These are phyloP conservation scores for Pangasius krempfi DNA, from an alignment of 2,797 vertebrate genomes.

Conservation along the genomic window DNA sequence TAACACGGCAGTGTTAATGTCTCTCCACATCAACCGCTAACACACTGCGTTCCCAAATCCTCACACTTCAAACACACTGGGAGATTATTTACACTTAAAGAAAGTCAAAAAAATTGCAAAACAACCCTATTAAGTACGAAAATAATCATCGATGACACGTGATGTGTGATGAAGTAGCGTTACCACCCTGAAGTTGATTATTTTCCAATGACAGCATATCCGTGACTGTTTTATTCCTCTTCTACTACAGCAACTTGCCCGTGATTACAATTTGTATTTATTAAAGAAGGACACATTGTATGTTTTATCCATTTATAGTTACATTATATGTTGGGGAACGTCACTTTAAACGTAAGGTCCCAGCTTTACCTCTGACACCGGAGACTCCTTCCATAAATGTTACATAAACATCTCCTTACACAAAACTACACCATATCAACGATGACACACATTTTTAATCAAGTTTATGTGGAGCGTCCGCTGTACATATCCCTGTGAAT, in stretches of 20 bases:
- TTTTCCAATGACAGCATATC: not conserved
- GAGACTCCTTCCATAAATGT: no score
- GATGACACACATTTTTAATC: no score
- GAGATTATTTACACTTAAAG: not conserved
- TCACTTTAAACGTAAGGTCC: not conserved
- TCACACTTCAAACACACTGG: not conserved
- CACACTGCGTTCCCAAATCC: not conserved
- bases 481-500: no score
- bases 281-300: not conserved
- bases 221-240: not conserved
- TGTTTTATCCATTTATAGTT: not conserved
- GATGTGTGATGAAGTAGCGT: not conserved
- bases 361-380: not conserved
- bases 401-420: no score
- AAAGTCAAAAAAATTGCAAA: not conserved
- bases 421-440: no score
- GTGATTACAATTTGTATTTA: not conserved
- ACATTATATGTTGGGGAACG: not conserved
- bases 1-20: not conserved
- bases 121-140: not conserved
- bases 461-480: no score
- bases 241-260: not conserved
- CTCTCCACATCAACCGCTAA: not conserved
- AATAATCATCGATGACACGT: not conserved
- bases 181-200: not conserved